Conservation (phyloP, 2,888 invertebrate species). For the Siphlonurus alternatus region DNA sequence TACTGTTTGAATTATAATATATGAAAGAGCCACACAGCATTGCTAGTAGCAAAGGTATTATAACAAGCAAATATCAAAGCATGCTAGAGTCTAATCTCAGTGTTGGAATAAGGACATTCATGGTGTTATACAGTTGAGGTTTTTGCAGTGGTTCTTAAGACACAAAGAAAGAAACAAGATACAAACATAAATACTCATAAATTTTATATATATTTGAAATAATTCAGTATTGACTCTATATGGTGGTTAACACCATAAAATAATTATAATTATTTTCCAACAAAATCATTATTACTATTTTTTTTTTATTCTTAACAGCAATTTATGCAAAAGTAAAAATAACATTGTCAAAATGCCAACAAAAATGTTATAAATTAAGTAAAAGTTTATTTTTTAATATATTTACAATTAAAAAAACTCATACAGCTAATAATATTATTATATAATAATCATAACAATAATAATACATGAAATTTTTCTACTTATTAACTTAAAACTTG, state of each 20-base stretch:
- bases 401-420: no score
- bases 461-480: no score
- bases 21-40: not conserved
- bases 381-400: no score
- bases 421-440: no score
- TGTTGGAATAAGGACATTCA: conserved; percentile 1
- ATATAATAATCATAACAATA: no score
- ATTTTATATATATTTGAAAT: not conserved
- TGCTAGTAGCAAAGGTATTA: not conserved
- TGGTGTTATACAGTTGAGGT: conserved; percentile 1
- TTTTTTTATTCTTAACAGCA: no score
- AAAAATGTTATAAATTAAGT: no score
- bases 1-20: not conserved
- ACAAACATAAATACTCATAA: not conserved
- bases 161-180: not conserved
- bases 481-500: no score
- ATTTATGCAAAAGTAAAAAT: not conserved
- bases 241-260: no score
- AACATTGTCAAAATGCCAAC: no score
- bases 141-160: not conserved
- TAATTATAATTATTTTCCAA: not conserved
- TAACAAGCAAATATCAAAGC: conserved; percentile 4
- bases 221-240: not conserved
- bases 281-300: not conserved
- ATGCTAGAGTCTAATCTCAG: not conserved